A percentile compares a stretch with the other conserved stretches of the same genome.
Conservation (phyloP, 2,113 vertebrate genomes). For the Polypterus bichir region DNA sequence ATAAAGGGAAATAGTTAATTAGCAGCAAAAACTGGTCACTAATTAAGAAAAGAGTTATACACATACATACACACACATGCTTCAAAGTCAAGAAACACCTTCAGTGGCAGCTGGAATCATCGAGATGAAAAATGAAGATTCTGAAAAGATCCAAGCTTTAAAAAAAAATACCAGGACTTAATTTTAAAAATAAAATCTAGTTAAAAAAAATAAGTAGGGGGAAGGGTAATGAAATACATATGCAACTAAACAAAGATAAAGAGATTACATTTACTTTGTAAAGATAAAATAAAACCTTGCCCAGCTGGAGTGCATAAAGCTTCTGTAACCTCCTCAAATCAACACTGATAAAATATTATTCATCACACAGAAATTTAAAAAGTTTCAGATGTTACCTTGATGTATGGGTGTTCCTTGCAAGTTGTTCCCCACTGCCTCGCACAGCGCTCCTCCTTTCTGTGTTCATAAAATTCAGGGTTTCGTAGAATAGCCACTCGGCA, state of each 20-base stretch:
- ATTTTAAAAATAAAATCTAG: constrained; percentile 4
- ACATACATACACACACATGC: too few species aligned
- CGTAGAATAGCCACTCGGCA: constrained; percentile 81
- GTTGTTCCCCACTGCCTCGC: constrained; percentile 91
- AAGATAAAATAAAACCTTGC: neutral
- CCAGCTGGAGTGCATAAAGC: constrained; percentile 1
- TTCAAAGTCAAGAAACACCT: too few species aligned
- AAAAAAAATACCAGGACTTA: too few species aligned
- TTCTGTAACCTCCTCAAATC: constrained; percentile 7
- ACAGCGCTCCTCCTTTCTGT: constrained; percentile 90
- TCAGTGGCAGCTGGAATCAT: too few species aligned
- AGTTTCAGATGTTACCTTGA: constrained; percentile 62
- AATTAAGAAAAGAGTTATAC: too few species aligned
- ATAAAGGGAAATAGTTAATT: too few species aligned
- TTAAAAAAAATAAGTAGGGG: constrained; percentile 17
- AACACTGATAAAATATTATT: constrained; percentile 14
- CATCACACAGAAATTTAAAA: constrained; percentile 8
- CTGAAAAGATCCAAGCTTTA: too few species aligned
- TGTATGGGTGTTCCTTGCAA: constrained; percentile 90
- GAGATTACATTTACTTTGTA: constrained; percentile 26
- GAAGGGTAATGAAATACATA: constrained; percentile 42
- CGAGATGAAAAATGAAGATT: too few species aligned
- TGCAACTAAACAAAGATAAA: constrained; percentile 33
- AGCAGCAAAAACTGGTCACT: too few species aligned
- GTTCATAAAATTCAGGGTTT: constrained; percentile 88